A percentile compares a stretch with the other conserved stretches of the same genome.
Evolutionary conservation across 2,888 invertebrate species (phyloP).

Genomic region (Eupithecia tripunctaria): DNA sequence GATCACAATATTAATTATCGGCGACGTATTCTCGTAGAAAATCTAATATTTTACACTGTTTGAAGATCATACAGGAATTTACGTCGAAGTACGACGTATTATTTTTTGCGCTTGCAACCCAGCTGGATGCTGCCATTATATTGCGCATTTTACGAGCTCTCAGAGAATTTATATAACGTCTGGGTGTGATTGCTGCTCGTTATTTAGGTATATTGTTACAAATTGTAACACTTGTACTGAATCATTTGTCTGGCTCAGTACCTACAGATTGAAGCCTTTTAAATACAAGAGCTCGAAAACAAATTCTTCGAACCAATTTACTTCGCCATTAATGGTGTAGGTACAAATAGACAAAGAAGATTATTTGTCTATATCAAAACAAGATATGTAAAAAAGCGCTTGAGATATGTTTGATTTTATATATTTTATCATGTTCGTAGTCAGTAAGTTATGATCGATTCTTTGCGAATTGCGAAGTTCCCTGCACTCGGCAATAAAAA

Average conservation of each 20-base stretch:
- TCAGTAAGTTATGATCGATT: not conserved
- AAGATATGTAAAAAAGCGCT: not conserved
- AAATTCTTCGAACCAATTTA: not conserved
- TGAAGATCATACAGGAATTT: not conserved
- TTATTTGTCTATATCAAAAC: not conserved
- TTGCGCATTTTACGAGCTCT: conserved; percentile 27
- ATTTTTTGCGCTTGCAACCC: conserved; percentile 22
- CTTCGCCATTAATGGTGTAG: not conserved
- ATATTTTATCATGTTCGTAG: not conserved
- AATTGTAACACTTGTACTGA: conserved; percentile 12
- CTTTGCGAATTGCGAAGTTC: not conserved
- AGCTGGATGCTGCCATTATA: conserved; percentile 16
- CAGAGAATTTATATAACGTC: conserved; percentile 20
- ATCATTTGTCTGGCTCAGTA: not conserved
- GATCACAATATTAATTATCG: too few relatives aligned
- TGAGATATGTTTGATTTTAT: not conserved
- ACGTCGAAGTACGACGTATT: not conserved
- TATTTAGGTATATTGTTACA: conserved; percentile 26
- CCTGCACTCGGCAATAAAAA: not conserved
- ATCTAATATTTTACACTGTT: not conserved
- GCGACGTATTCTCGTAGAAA: too few relatives aligned
- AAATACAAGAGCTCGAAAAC: not conserved
- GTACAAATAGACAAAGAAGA: not conserved
- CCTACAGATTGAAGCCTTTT: not conserved
- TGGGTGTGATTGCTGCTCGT: conserved; percentile 26